phyloP scores from a whole-genome alignment of 2,797 vertebrate species.

The Odontamblyopus lacepedii region DNA sequence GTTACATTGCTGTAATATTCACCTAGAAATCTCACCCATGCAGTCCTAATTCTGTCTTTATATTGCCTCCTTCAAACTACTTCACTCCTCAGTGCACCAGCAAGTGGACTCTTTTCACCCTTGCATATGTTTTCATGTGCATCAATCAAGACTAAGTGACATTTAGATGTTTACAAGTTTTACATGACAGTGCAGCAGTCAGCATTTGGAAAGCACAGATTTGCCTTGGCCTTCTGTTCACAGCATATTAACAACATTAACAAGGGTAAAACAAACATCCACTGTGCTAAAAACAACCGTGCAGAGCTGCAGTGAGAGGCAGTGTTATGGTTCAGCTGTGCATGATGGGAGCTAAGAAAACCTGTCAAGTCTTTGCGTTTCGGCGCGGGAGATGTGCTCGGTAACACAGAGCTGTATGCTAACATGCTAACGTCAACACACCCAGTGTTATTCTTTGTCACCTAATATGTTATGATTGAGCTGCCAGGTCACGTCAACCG shows the following conservation, averaged over 20 bases:
- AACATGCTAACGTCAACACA: slow-evolving; percentile 35
- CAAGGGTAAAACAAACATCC: slow-evolving; percentile 46
- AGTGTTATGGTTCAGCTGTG: slow-evolving; percentile 38
- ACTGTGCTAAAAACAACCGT: slow-evolving; percentile 43
- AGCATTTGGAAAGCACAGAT: background rate
- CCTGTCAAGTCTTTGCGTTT: slow-evolving; percentile 60
- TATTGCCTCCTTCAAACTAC: too few species aligned
- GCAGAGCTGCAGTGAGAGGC: slow-evolving; percentile 30
- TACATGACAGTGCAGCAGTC: background rate
- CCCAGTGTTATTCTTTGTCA: slow-evolving; percentile 29
- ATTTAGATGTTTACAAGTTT: background rate
- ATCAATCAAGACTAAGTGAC: background rate
- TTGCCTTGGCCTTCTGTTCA: slow-evolving; percentile 6
- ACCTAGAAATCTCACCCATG: too few species aligned
- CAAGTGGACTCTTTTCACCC: too few species aligned
- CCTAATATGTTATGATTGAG: slow-evolving; percentile 49
- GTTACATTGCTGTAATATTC: too few species aligned
- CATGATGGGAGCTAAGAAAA: slow-evolving; percentile 54
- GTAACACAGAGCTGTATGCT: slow-evolving; percentile 11
- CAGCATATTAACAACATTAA: slow-evolving; percentile 40
- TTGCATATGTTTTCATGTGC: background rate
- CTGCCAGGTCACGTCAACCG: slow-evolving; percentile 26
- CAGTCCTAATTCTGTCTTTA: too few species aligned
- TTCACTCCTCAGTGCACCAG: too few species aligned
- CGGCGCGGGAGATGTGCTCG: slow-evolving; percentile 46